Base-by-base conservation (phyloP, 1,140 invertebrate genomes). In the Cyclargus thomasi region DNA sequence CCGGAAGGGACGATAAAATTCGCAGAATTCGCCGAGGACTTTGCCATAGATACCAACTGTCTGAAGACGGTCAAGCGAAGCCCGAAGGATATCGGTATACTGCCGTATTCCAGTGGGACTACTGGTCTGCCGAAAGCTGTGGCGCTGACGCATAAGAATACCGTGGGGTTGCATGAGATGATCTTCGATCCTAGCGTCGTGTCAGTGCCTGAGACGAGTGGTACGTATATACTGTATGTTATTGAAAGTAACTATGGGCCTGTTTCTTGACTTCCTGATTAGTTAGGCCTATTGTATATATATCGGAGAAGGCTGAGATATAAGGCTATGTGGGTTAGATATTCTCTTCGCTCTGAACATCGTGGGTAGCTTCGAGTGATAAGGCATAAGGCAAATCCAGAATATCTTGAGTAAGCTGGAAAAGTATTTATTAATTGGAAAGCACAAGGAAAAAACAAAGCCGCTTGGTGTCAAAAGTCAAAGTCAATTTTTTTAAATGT, bases 91-190 rank as follows among this genome's bases (percentile, higher is more conserved):
- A 77, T 92, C 4, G 90, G 92, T 3, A 79, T 94, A 62, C 73
- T 95, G 69, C 93, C 93, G 1, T 95, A 93, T 77, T 95, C 96
- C 0, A 97, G 96, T 82, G 97, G 97, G 11, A 98, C 97, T 8
- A 97, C 96, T 29, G 97, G 97, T 21, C 87, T 95, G 63, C 96
- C 97, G 6, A 98, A 98, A 92, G 97, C 95, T 20, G 97, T 97
- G 0, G 93, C 95, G 79, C 82, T 97, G 4, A 94, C 95, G 0
- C 96, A 98, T 80, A 89, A 81, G 64, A 94, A 93, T 77, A 80
- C 94, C 39, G 85, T 92, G 7, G 81, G 91, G 2, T 92, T 93
- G 72, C 91, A 89, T 62, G 79, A 90, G 29, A 87, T 90, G 74
- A 83, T 92, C 2, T 73, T 84, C 8, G 70, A 80, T 2, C 83